Percentiles rank a stretch among this genome's conserved stretches.
These are phyloP conservation scores for Pararge aegeria DNA, from an alignment of 1,140 invertebrate species.

Conservation along the genomic window DNA sequence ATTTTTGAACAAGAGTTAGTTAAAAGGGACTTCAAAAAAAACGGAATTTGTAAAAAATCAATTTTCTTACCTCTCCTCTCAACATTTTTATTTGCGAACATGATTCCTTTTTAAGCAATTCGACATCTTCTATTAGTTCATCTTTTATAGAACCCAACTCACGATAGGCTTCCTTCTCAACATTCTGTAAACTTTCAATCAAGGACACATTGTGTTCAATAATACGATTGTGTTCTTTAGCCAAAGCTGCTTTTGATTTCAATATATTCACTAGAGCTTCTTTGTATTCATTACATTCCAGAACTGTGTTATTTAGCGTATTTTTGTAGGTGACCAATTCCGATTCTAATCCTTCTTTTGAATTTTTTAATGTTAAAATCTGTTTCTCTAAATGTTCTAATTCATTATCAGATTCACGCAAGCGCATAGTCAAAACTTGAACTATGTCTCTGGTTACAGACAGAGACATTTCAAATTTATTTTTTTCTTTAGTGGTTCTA, in stretches of 20 bases:
- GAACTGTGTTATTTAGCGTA: conserved; percentile 53
- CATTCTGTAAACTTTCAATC: conserved; percentile 71
- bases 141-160: conserved; percentile 69
- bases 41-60: no score
- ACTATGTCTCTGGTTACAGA: conserved; percentile 72
- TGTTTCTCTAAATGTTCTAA: conserved; percentile 70
- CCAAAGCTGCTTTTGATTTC: conserved; percentile 69
- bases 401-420: conserved; percentile 73
- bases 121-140: conserved; percentile 73
- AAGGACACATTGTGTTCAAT: conserved; percentile 74
- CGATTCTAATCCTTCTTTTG: conserved; percentile 59
- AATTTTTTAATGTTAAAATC: conserved; percentile 53
- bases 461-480: conserved; percentile 72
- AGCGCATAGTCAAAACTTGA: conserved; percentile 66
- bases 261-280: conserved; percentile 69
- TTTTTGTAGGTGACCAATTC: conserved; percentile 60
- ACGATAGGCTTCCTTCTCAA: conserved; percentile 69
- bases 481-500: conserved; percentile 64
- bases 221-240: conserved; percentile 70
- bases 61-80: conserved; percentile 56
- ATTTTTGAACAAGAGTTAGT: no score
- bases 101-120: conserved; percentile 68
- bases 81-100: conserved; percentile 64
- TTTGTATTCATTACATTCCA: conserved; percentile 72
- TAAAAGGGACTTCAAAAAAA: no score